phyloP scores from a whole-genome alignment of 92 coral and sea anemone genomes.

The Phenganax subtilis region DNA sequence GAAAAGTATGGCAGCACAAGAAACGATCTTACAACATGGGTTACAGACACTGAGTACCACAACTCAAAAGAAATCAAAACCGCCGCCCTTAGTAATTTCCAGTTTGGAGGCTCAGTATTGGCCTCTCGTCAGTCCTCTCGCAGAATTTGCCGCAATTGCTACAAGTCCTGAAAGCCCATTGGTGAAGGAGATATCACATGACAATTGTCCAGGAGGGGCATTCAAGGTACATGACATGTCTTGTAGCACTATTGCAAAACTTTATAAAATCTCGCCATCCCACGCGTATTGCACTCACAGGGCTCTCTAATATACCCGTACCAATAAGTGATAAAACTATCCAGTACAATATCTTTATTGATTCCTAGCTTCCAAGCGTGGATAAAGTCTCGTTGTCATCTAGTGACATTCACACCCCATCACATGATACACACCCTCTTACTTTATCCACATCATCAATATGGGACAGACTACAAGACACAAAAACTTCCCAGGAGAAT shows the following conservation, averaged over 20 bases:
- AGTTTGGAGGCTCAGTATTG: slow-evolving; percentile 41
- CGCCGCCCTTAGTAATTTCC: slow-evolving; percentile 62
- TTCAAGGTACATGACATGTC: slow-evolving; percentile 57
- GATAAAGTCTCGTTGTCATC: not conserved
- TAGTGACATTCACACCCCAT: not conserved
- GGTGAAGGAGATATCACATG: slow-evolving; percentile 61
- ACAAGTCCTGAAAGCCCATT: slow-evolving; percentile 94
- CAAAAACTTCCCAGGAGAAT: not conserved
- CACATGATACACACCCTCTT: not conserved
- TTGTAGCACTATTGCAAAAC: not conserved
- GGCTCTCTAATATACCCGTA: not conserved
- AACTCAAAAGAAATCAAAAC: slow-evolving; percentile 53
- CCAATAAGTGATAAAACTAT: not conserved
- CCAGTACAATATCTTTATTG: slow-evolving; percentile 27
- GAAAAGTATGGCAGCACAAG: not conserved
- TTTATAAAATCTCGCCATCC: slow-evolving; percentile 32
- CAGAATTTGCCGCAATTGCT: slow-evolving; percentile 88
- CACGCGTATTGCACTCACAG: slow-evolving; percentile 41
- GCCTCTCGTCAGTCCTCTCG: slow-evolving; percentile 57
- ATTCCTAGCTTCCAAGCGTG: slow-evolving; percentile 43
- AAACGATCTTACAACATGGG: not conserved
- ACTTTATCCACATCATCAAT: not conserved
- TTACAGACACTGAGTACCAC: not conserved
- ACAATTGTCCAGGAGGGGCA: slow-evolving; percentile 38
- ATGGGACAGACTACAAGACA: not conserved